Evolutionary conservation across 2,888 invertebrate genomes (phyloP).

Genomic region (Branchellion lobata): DNA sequence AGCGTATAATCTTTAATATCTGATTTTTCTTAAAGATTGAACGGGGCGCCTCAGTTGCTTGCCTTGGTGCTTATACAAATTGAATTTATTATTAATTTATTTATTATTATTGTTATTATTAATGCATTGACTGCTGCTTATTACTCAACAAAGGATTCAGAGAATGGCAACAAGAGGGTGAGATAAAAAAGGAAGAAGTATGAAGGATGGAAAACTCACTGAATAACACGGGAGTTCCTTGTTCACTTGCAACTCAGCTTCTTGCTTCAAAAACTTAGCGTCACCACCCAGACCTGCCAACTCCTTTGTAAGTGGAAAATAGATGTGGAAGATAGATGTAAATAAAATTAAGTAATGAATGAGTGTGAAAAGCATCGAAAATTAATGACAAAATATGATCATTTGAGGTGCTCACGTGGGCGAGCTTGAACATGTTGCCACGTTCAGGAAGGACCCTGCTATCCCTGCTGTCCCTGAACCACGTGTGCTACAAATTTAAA

Average conservation of each 20-base stretch:
- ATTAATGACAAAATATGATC: not conserved
- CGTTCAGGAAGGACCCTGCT: constrained; percentile 76
- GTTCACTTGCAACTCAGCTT: constrained; percentile 73
- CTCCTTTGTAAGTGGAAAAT: constrained; percentile 68
- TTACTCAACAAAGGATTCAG: too few species aligned
- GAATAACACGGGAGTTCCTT: constrained; percentile 69
- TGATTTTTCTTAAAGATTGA: too few species aligned
- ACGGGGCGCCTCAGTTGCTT: too few species aligned
- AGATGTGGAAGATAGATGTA: constrained; percentile 25
- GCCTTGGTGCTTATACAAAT: too few species aligned
- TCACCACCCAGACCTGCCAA: constrained; percentile 87
- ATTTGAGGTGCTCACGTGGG: constrained; percentile 55
- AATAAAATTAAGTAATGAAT: constrained; percentile 10
- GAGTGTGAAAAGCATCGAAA: not conserved
- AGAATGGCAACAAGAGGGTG: not conserved
- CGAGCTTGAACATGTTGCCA: constrained; percentile 71
- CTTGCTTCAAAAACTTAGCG: constrained; percentile 83
- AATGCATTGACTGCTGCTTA: too few species aligned
- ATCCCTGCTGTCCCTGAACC: constrained; percentile 78
- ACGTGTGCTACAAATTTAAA: constrained; percentile 68
- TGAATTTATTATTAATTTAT: too few species aligned
- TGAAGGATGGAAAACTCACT: constrained; percentile 62
- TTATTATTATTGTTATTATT: too few species aligned
- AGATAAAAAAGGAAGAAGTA: not conserved
- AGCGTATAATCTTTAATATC: too few species aligned